Base-by-base conservation (phyloP, 2,797 vertebrate genomes). In the Myiothlypis chrysogaster region DNA sequence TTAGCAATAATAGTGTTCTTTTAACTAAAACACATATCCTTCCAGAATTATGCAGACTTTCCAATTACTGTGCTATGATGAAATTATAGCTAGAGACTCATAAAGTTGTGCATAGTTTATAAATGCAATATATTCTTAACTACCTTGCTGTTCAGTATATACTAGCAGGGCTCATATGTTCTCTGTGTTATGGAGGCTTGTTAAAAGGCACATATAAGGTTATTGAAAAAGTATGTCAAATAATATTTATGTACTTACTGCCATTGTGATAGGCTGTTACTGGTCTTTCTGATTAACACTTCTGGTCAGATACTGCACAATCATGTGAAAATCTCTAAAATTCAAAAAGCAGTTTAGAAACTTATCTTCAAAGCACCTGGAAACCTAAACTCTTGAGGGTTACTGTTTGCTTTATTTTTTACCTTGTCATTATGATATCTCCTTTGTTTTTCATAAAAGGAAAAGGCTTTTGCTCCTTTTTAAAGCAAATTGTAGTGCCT, bases 31-130 rank as follows among this genome's bases (percentile, higher is more conserved):
- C 94, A 96, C 91, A 90, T 96, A 82, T 91, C 97, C 97, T 97
- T 98, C 97, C 98, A 98, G 95, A 96, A 97, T 98, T 98, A 98
- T 97, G 97, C 97, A 98, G 97, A 98, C 97, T 98, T 98, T 98
- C 98, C 98, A 98, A 95, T 97, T 97, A 96, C 97, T 90, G 92
- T 76, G 73, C 95, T 97, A 95, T 97, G 97, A 98, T 97, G 97
- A 98, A 97, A 98, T 97, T 97, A 94, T 96, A 96, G 94, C 98
- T 97, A 88, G 97, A 97, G 97, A 94, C 98, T 97, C 97, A 93
- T 98, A 98, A 98, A 97, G 89, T 86, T 90, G 52, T 68, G 84
- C 95, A 94, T 95, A 90, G 39, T 97, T 97, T 98, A 97, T 97
- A 98, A 98, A 98, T 95, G 96, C 96, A 95, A 89, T 83, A 96